Evolutionary conservation across 2,797 vertebrate species (phyloP).

Genomic region (Taeniopygia guttata): DNA sequence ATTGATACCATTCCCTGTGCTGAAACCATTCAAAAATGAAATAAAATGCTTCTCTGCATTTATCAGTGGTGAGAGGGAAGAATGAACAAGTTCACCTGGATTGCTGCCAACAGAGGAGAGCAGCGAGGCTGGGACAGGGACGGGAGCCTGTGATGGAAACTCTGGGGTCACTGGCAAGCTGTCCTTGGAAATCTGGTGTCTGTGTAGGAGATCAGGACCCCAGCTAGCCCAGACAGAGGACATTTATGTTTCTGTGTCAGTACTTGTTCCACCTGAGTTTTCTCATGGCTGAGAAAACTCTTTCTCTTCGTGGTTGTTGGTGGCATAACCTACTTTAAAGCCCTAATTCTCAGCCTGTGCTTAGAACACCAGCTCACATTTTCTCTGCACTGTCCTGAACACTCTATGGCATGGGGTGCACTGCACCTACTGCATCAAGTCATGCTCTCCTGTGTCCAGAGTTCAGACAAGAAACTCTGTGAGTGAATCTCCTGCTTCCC

Average conservation of each 20-base stretch:
- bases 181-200: background rate
- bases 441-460: background rate
- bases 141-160: background rate
- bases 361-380: background rate
- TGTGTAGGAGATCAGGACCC: background rate
- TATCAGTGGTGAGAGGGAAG: background rate
- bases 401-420: background rate
- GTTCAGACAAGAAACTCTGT: background rate
- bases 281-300: background rate
- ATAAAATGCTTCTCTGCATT: background rate
- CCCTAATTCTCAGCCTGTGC: background rate
- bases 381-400: background rate
- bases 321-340: background rate
- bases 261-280: background rate
- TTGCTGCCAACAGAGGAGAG: background rate
- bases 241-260: background rate
- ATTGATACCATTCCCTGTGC: constrained; percentile 18
- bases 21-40: constrained; percentile 25
- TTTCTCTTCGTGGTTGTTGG: background rate
- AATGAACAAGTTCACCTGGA: background rate
- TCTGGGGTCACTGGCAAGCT: background rate
- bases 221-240: background rate
- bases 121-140: background rate
- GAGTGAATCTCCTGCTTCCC: background rate
- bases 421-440: background rate